Base-by-base conservation (phyloP, 2,797 vertebrate genomes). In the Hippopotamyrus pictus region DNA sequence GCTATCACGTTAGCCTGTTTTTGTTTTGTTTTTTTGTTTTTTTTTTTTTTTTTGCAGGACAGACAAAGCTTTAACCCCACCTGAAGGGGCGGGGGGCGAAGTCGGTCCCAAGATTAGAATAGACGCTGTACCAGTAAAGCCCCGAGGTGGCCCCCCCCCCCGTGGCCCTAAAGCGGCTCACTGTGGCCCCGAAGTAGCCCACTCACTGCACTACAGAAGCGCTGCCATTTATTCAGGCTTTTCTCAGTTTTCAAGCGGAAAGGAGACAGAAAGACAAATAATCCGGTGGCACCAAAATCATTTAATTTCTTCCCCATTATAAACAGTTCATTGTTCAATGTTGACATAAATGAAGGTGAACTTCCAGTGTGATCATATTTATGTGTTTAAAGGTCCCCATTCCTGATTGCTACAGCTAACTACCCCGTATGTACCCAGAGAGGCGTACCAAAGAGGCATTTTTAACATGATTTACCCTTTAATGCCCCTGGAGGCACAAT, bases 101-200 rank as follows among this genome's bases (percentile, higher is more conserved):
- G 19, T 46, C 5, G 0, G 17, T 46, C 41, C 8, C 17, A 79
- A 44, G 76, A 46, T 82, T 82, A 82, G 17, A 82, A 46, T 19
- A 46, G 44, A 82, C 3, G 41, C 17, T 22, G 41, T 82, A 37
- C 29, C 65, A 17, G 12, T 17, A 6, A 73, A 37, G 12, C 65
- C 12, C 65, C 12, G 0, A 37, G 29, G 29, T 5, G 1, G 12
- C 29, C 65, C 29, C 41, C 12, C 22, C 29, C 41, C 12, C 22
- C 29, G 0, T 37, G 29, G 29, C 29, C 65, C 29, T 14, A 12
- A 73, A 33, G 65, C 95, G 93, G 95, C 94, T 94, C 92, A 90
- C 92, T 91, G 90, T 91, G 92, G 94, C 93, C 93, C 92, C 88
- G 92, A 94, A 94, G 93, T 94, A 91, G 93, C 94, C 93, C 94